These are phyloP conservation scores for Dynastes grantii DNA, from an alignment of 2,888 invertebrate species.

Conservation along the genomic window DNA sequence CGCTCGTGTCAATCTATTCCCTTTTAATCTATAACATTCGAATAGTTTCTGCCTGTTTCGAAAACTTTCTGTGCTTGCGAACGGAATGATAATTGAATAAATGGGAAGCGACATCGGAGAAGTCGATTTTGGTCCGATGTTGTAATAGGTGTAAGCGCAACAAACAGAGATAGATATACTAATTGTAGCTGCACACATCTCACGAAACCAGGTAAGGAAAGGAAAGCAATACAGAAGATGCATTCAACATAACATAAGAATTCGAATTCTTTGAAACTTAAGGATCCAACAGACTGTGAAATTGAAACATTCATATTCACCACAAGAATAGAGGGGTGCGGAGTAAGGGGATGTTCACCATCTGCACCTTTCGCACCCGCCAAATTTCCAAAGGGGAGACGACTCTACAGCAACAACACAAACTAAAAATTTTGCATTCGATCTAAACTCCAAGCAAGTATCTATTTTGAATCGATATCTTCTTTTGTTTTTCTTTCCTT, in stretches of 20 bases:
- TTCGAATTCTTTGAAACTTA: slow-evolving; percentile 54
- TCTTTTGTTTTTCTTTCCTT: slow-evolving; percentile 13
- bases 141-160: slow-evolving; percentile 21
- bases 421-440: slow-evolving; percentile 51
- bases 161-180: background rate
- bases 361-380: slow-evolving; percentile 56
- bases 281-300: slow-evolving; percentile 58
- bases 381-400: background rate
- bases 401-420: slow-evolving; percentile 39
- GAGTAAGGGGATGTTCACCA: slow-evolving; percentile 50
- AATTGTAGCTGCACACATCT: background rate
- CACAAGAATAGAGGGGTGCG: slow-evolving; percentile 22
- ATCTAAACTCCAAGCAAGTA: background rate
- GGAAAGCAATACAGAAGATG: slow-evolving; percentile 21
- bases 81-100: slow-evolving; percentile 15
- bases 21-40: slow-evolving; percentile 16
- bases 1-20: slow-evolving; percentile 13
- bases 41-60: slow-evolving; percentile 31
- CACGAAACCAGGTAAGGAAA: background rate
- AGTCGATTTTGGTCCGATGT: slow-evolving; percentile 56
- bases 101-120: slow-evolving; percentile 53
- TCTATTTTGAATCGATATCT: slow-evolving; percentile 31
- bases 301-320: slow-evolving; percentile 60
- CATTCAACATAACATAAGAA: slow-evolving; percentile 20
- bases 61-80: background rate